phyloP scores from a whole-genome alignment of 2,113 vertebrate genomes.

The Atlantisia rogersi region DNA sequence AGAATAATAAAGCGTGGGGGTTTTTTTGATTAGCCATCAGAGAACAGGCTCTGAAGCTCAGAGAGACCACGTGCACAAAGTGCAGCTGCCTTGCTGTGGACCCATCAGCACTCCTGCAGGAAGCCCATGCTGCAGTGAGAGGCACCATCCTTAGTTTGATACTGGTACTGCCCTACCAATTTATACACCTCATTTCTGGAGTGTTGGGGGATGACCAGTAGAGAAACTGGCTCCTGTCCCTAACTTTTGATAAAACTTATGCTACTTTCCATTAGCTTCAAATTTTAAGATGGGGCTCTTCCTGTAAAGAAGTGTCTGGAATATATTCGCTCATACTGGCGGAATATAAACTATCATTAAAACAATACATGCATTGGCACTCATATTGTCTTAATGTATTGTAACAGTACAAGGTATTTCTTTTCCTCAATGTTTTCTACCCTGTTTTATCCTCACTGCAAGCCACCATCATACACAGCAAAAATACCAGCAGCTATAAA shows the following conservation, averaged over 20 bases:
- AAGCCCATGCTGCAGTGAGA: fast-evolving
- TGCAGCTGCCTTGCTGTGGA: background rate
- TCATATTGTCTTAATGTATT: background rate
- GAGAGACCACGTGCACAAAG: fast-evolving
- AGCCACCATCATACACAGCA: background rate
- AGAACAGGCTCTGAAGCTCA: background rate
- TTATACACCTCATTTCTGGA: background rate
- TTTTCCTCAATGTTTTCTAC: background rate
- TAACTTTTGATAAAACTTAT: background rate
- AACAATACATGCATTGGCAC: background rate
- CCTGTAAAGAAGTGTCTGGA: background rate
- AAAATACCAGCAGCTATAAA: background rate
- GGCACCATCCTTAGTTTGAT: fast-evolving
- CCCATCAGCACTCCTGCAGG: fast-evolving
- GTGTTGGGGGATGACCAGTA: background rate
- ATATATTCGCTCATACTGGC: background rate
- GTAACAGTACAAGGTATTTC: background rate
- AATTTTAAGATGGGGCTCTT: background rate
- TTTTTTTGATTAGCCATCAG: background rate
- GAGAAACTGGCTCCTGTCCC: background rate
- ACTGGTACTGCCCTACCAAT: background rate
- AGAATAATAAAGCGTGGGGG: background rate
- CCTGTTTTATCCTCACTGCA: background rate
- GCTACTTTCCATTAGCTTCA: background rate
- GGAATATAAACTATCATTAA: background rate